Evolutionary conservation across 2,797 vertebrate genomes (phyloP), one percentile per base, ranked within the genome.

Genomic region (Prunella strophiata): DNA sequence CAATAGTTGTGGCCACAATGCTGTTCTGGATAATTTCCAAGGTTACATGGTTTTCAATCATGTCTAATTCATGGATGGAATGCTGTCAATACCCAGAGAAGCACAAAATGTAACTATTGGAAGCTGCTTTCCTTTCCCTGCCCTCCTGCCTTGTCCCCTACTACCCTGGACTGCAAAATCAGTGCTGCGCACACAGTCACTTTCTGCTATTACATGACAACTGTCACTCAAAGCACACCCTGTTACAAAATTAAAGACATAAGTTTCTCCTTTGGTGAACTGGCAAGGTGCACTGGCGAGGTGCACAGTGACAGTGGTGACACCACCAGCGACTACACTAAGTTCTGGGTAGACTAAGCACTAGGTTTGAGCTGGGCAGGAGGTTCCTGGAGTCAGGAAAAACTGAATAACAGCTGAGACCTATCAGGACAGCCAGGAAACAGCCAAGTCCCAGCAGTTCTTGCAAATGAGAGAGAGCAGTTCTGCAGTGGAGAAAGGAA

Each of bases 291-390:
- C 23, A 30, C 1, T 10, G 9, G 30, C 0, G 0, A 75, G 30
- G 15, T 10, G 22, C 23, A 30, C 1, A 40, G 26, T 8, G 8
- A 88, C 38, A 45, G 18, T 32, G 38, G 23, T 23, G 68, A 67
- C 26, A 54, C 15, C 34, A 47, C 12, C 2, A 0, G 13, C 0
- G 0, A 18, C 16, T 42, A 16, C 0, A 0, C 0, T 23, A 75
- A 36, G 4, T 43, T 55, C 48, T n/a, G 27, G 7, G 8, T 0
- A 0, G 48, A 15, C 30, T 42, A 27, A 42, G 42, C 30, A 48
- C 42, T 27, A 13, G 16, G 14, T 23, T 32, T 42, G 47, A 68
- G 22, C 22, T 23, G 8, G 11, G 36, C 11, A 29, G 20, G 16
- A 19, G 3, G 4, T 10, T 88, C 32, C 26, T 55, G 13, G 22